Percentiles rank a stretch among this genome's conserved stretches.
Conservation (phyloP, 2,888 invertebrate genomes). For the Pheosia gnoma region DNA sequence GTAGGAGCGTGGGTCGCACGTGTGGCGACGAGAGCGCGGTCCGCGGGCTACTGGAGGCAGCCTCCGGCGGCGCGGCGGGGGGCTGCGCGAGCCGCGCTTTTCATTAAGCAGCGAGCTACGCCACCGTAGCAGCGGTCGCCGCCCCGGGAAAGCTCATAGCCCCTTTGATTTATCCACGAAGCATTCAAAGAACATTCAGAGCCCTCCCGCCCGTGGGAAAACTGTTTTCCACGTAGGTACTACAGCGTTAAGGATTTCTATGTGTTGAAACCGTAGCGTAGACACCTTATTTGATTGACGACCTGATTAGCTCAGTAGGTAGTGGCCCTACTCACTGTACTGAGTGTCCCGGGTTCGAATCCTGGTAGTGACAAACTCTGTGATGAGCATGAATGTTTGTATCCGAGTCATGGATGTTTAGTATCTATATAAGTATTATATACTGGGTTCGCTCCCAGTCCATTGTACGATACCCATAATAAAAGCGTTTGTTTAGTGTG, state of each 20-base stretch:
- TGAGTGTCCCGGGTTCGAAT: no score
- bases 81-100: constrained; percentile 76
- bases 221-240: constrained; percentile 27
- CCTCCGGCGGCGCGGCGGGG: constrained; percentile 68
- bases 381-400: no score
- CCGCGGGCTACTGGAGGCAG: constrained; percentile 79
- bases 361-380: no score
- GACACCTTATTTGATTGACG: not conserved
- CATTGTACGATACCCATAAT: no score
- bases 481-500: no score
- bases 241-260: constrained; percentile 9
- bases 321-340: no score
- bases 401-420: no score
- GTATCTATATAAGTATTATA: no score
- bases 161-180: constrained; percentile 60
- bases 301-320: no score
- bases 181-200: constrained; percentile 24
- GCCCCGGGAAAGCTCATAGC: constrained; percentile 63
- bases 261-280: not conserved
- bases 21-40: constrained; percentile 69
- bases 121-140: constrained; percentile 66
- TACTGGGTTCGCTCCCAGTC: no score
- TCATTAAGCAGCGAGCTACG: constrained; percentile 67
- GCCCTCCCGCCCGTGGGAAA: constrained; percentile 37
- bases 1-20: constrained; percentile 52